phyloP scores from a whole-genome alignment of 2,797 vertebrate species.

The Meda fulgida region DNA sequence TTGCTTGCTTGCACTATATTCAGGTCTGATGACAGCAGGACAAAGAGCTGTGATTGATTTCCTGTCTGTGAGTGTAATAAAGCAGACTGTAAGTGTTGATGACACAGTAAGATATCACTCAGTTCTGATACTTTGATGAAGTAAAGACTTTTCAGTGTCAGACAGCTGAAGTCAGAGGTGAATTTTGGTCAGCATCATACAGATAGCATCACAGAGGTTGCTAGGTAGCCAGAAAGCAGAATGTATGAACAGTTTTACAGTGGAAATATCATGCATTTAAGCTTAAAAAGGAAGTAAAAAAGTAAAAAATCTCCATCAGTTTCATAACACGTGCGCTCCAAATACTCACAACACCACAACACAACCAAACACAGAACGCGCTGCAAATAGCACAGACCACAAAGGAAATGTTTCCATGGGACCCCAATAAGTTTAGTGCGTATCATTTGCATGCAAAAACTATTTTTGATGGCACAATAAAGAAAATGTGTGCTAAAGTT shows the following conservation, averaged over 20 bases:
- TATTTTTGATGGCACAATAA: too few relatives aligned
- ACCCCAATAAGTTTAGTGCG: too few relatives aligned
- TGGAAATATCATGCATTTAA: background rate
- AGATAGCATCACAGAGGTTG: background rate
- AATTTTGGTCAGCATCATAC: background rate
- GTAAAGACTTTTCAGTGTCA: background rate
- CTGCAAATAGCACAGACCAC: too few relatives aligned
- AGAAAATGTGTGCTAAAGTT: too few relatives aligned
- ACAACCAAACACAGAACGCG: too few relatives aligned
- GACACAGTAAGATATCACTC: background rate
- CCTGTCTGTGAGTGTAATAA: slow-evolving; percentile 20
- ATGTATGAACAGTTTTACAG: background rate
- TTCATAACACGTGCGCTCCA: too few relatives aligned
- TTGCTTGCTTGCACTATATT: slow-evolving; percentile 5
- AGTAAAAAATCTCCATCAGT: too few relatives aligned
- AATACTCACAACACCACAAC: too few relatives aligned
- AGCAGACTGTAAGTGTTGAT: slow-evolving; percentile 18
- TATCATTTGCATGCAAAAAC: too few relatives aligned
- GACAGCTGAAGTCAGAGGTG: slow-evolving; percentile 22
- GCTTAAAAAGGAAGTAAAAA: background rate
- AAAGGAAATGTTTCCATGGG: too few relatives aligned
- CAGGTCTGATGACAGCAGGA: slow-evolving; percentile 8
- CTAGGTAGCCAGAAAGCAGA: slow-evolving; percentile 1
- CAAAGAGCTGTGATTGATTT: slow-evolving; percentile 29
- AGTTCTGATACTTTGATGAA: background rate